Base-by-base conservation (phyloP, 2,888 invertebrate species). In the Esperia sulphurella region DNA sequence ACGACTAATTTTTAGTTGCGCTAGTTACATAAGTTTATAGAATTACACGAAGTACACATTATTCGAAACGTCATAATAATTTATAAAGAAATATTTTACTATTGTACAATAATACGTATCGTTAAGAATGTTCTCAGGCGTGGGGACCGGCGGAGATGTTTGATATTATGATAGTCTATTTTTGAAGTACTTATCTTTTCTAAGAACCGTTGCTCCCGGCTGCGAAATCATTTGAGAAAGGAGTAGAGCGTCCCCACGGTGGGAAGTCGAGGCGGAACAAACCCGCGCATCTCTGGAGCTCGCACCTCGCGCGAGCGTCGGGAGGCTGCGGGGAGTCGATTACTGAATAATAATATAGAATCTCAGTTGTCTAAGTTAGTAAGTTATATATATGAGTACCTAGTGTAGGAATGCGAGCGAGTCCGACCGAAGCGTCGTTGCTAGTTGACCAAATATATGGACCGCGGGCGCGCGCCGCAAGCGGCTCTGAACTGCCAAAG, bases 291-390 rank as follows among this genome's bases (percentile, higher is more conserved):
- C 44, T 40, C n/a, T 48, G 46, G 41, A 37, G 46, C 46, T 35
- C 38, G 31, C 30, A 28, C 13, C 40, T 43, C 21, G 41, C 44
- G n/a, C 51, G 51, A 35, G 40, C 28, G 41, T 45, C 47, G 46
- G n/a, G n/a, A n/a, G n/a, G n/a, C n/a, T n/a, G n/a, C n/a, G n/a
- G n/a, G n/a, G 31, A 31, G 8, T 43, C 46, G 41, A 33, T 2
- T 13, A n/a, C 50, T 41, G 51, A 54, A 60, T 58, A 57, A 58
- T 59, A 56, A 60, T 49, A 35, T 61, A 73, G 82, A 83, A 83
- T 83, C 83, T 83, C 83, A 83, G 60, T 83, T 72, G 71, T 63
- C 58, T 76, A 73, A 69, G 63, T 61, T 55, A 55, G 48, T 57
- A 5, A 43, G 14, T 58, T 55, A 52, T 50, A 46, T 60, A 60